Conservation (phyloP, 2,888 invertebrate species). For the Idaea dimidiata region DNA sequence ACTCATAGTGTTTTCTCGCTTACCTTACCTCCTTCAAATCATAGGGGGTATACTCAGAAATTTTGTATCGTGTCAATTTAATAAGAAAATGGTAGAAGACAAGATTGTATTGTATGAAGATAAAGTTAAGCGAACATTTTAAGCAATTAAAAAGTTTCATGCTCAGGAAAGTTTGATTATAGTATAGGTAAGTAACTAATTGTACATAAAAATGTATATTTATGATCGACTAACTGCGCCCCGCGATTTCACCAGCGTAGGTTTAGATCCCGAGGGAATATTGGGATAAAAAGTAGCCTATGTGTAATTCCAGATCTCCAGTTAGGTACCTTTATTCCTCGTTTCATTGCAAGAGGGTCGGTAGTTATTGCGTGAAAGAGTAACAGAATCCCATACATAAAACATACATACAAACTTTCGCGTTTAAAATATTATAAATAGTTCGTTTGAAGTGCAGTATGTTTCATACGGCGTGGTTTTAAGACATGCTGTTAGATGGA, state of each 20-base stretch:
- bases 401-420: too few relatives aligned
- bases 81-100: not conserved
- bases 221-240: not conserved
- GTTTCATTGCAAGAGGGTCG: too few relatives aligned
- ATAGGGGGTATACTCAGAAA: not conserved
- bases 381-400: too few relatives aligned
- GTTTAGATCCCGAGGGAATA: too few relatives aligned
- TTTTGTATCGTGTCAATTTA: not conserved
- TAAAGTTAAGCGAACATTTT: not conserved
- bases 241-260: too few relatives aligned
- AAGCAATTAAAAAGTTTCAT: constrained; percentile 10
- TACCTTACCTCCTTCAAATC: not conserved
- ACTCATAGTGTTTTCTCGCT: too few relatives aligned
- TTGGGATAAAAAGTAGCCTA: too few relatives aligned
- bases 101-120: not conserved
- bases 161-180: constrained; percentile 2
- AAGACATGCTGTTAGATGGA: not conserved
- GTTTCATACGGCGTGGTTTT: not conserved
- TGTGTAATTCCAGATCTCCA: too few relatives aligned
- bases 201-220: not conserved
- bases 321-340: too few relatives aligned
- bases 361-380: too few relatives aligned
- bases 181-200: not conserved
- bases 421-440: too few relatives aligned
- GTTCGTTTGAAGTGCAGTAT: constrained; percentile 6